Evolutionary conservation across 2,113 vertebrate genomes (phyloP).

Genomic region (Neotragus moschatus): DNA sequence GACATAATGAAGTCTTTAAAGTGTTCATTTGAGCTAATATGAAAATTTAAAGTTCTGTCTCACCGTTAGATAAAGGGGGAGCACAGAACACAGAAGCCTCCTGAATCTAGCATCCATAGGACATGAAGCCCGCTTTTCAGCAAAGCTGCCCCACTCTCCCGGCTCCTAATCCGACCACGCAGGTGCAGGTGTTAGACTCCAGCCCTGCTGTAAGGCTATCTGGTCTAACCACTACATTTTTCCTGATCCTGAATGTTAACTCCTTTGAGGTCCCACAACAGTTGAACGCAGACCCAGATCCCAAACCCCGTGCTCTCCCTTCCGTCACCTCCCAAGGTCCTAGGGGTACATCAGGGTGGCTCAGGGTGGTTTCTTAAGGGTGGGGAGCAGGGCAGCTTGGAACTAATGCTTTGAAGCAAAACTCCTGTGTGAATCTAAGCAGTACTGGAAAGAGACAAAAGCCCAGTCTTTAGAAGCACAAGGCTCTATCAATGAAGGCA

Average conservation of each 20-base stretch:
- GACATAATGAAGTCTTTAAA: not conserved
- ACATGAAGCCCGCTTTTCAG: not conserved
- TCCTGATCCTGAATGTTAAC: not conserved
- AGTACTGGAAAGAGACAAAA: not conserved
- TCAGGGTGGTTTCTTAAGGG: not conserved
- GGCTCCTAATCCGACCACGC: rapidly evolving
- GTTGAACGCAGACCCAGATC: not conserved
- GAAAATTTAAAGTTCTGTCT: not conserved
- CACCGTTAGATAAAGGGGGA: not conserved
- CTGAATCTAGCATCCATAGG: not conserved
- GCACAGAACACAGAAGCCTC: not conserved
- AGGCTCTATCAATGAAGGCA: not conserved
- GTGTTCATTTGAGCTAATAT: not conserved
- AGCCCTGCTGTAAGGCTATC: not conserved
- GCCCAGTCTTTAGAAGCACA: not conserved
- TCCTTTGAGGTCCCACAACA: not conserved
- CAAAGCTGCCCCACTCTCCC: not conserved
- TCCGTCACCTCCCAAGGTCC: not conserved
- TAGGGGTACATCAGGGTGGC: not conserved
- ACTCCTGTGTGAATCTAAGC: not conserved
- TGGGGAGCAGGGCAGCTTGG: not conserved
- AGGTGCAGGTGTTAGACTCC: not conserved
- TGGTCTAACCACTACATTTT: not conserved
- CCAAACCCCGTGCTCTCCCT: not conserved
- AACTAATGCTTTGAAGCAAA: not conserved